phyloP scores from a whole-genome alignment of 1,140 invertebrate species.

The Trissolcus basalis region DNA sequence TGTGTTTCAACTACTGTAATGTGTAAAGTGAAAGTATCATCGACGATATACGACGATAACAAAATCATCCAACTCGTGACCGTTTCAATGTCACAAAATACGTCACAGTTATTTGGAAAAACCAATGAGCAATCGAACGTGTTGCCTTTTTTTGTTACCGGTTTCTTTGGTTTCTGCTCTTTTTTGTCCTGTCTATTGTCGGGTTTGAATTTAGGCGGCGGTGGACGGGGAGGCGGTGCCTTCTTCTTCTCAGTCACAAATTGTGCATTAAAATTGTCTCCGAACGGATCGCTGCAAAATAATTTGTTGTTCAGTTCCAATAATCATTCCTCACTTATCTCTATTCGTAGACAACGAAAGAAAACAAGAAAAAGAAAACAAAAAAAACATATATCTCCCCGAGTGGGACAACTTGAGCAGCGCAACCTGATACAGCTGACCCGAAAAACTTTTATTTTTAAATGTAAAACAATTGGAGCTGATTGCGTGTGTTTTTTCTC shows the following conservation, averaged over 20 bases:
- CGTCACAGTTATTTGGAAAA: no score
- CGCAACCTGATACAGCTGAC: background rate
- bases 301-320: no score
- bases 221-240: conserved; percentile 73
- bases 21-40: no score
- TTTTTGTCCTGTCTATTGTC: conserved; percentile 58
- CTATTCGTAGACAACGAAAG: background rate
- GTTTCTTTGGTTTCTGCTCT: conserved; percentile 68
- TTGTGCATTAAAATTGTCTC: conserved; percentile 45
- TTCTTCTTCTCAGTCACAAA: conserved; percentile 69
- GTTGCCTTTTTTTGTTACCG: conserved; percentile 63
- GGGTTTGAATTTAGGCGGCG: conserved; percentile 71
- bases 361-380: background rate
- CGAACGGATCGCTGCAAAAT: conserved; percentile 64
- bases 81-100: no score
- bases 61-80: no score
- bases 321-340: no score
- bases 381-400: no score
- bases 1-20: no score
- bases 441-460: conserved; percentile 19
- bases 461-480: conserved; percentile 3
- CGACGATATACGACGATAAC: no score
- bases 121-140: no score
- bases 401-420: no score
- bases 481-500: background rate